phyloP scores from a whole-genome alignment of 2,113 vertebrate genomes.

The Hepsetus odoe region DNA sequence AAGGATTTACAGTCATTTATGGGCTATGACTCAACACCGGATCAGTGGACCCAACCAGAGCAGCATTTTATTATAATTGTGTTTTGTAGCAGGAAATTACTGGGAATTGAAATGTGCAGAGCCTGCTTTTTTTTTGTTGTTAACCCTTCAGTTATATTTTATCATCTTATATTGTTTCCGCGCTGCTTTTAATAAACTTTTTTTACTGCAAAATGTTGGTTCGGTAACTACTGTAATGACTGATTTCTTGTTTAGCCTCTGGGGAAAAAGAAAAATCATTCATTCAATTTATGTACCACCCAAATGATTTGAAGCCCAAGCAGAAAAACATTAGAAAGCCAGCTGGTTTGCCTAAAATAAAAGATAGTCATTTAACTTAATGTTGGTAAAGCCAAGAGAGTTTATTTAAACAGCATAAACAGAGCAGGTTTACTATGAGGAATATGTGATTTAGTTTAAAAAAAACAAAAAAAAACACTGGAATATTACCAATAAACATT shows the following conservation, averaged over 20 bases:
- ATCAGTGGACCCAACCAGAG: not conserved
- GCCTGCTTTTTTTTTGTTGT: conserved; percentile 27
- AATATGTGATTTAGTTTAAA: not conserved
- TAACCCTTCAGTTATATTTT: conserved; percentile 30
- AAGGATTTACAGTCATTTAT: conserved; percentile 17
- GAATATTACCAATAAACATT: conserved; percentile 40
- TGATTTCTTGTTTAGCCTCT: not conserved
- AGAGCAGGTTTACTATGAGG: conserved; percentile 3
- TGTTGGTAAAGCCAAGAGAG: conserved; percentile 14
- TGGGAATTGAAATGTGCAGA: conserved; percentile 2
- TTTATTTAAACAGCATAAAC: conserved; percentile 34
- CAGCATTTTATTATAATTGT: conserved; percentile 1
- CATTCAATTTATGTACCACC: not conserved
- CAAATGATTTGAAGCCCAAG: not conserved
- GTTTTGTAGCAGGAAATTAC: conserved; percentile 30
- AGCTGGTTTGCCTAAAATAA: not conserved
- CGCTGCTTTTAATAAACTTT: conserved; percentile 32
- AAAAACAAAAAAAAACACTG: conserved; percentile 19
- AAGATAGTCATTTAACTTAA: conserved; percentile 8
- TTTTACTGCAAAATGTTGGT: not conserved
- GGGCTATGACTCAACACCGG: conserved; percentile 8
- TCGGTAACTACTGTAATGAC: not conserved
- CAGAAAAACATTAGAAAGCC: not conserved
- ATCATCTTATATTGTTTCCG: conserved; percentile 8
- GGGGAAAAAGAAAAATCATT: too few relatives aligned